phyloP scores from a whole-genome alignment of 2,113 vertebrate genomes.

The Rynchops niger region DNA sequence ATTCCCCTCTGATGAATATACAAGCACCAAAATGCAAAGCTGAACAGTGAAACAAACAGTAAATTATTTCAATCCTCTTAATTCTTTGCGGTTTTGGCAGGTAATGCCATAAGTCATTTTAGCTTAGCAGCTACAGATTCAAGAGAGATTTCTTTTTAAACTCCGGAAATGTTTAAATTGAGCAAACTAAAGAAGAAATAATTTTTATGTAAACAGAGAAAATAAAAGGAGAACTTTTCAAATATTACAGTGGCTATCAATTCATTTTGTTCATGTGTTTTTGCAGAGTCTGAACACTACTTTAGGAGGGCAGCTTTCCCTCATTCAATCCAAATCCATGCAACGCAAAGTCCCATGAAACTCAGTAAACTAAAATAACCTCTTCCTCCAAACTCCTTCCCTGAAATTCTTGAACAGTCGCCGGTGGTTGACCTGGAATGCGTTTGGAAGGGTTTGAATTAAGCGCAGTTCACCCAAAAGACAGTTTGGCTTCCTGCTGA shows the following conservation, averaged over 20 bases:
- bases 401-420: constrained; percentile 25
- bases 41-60: background rate
- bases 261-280: background rate
- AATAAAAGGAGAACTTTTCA: background rate
- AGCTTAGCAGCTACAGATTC: background rate
- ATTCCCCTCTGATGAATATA: constrained; percentile 11
- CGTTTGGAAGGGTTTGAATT: background rate
- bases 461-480: background rate
- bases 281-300: background rate
- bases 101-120: background rate
- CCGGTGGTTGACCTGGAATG: constrained; percentile 13
- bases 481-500: constrained; percentile 27
- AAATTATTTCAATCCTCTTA: constrained; percentile 30
- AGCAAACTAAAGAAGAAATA: background rate
- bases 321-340: background rate
- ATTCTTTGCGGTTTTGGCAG: background rate
- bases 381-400: background rate
- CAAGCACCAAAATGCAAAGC: background rate
- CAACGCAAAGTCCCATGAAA: background rate
- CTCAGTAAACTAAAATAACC: constrained; percentile 44
- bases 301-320: background rate
- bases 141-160: background rate
- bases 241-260: background rate
- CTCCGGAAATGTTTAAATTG: background rate
- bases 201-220: background rate